Conservation (phyloP, 2,797 vertebrate species). For the Poeciliopsis paucimaculata region DNA sequence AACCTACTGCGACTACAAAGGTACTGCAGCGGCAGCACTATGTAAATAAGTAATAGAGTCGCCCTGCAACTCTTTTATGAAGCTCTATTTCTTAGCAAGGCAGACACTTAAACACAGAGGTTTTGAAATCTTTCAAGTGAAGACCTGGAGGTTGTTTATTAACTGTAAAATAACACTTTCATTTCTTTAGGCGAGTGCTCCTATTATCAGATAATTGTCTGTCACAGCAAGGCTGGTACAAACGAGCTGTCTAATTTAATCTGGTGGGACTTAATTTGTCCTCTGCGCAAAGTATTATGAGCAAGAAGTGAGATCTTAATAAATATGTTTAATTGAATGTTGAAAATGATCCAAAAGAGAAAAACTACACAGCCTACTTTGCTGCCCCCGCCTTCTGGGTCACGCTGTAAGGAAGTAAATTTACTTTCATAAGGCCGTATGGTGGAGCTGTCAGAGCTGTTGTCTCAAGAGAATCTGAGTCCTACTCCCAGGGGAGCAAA, state of each 20-base stretch:
- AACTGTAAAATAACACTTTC: constrained; percentile 37
- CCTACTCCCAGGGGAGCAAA: constrained; percentile 59
- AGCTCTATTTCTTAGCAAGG: constrained; percentile 59
- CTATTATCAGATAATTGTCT: constrained; percentile 26
- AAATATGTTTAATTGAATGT: constrained; percentile 59
- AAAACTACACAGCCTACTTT: constrained; percentile 61
- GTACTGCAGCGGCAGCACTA: constrained; percentile 75
- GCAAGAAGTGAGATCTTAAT: constrained; percentile 61
- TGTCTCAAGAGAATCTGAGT: constrained; percentile 42
- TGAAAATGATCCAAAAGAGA: constrained; percentile 59
- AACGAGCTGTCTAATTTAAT: constrained; percentile 38
- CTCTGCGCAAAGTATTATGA: constrained; percentile 26
- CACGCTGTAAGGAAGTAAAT: constrained; percentile 44
- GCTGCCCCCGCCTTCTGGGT: constrained; percentile 51
- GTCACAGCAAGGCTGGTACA: constrained; percentile 20
- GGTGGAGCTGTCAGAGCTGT: constrained; percentile 67
- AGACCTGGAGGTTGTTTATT: constrained; percentile 43
- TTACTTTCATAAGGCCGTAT: constrained; percentile 54
- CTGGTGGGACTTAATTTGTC: constrained; percentile 45
- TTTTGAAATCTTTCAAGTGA: constrained; percentile 51
- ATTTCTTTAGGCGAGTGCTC: constrained; percentile 13
- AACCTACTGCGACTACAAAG: constrained; percentile 96
- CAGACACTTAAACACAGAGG: constrained; percentile 45
- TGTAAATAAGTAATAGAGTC: constrained; percentile 73
- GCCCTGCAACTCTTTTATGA: constrained; percentile 67